A percentile compares a stretch with the other conserved stretches of the same genome.
These are phyloP conservation scores for Zaprionus nigranus DNA, from an alignment of 1,140 invertebrate species.

Conservation along the genomic window DNA sequence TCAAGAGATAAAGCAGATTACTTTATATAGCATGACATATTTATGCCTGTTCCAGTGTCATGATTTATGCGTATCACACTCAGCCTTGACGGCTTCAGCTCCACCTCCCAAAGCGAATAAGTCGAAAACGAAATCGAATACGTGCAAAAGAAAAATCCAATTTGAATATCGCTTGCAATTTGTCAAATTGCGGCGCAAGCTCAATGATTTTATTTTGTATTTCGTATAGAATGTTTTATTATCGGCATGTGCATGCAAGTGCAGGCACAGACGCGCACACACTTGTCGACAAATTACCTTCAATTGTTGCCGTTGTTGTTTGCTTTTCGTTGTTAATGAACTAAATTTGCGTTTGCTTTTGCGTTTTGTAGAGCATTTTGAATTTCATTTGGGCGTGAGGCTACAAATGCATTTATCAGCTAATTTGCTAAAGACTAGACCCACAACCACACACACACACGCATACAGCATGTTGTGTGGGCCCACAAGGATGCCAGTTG, in stretches of 20 bases:
- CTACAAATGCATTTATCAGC: slow-evolving; percentile 46
- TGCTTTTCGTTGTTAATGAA: slow-evolving; percentile 40
- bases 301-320: slow-evolving; percentile 34
- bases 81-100: slow-evolving; percentile 58
- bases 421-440: slow-evolving; percentile 62
- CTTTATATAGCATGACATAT: slow-evolving; percentile 39
- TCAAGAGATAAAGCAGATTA: slow-evolving; percentile 32
- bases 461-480: slow-evolving; percentile 16
- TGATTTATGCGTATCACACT: slow-evolving; percentile 61
- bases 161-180: slow-evolving; percentile 72
- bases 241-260: slow-evolving; percentile 55
- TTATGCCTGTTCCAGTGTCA: slow-evolving; percentile 37
- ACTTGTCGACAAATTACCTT: slow-evolving; percentile 51
- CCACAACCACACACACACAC: slow-evolving; percentile 7
- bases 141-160: slow-evolving; percentile 30
- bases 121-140: neutral
- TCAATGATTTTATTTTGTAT: slow-evolving; percentile 36
- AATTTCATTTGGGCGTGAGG: slow-evolving; percentile 31
- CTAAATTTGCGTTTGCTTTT: slow-evolving; percentile 34
- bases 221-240: slow-evolving; percentile 52
- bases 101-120: slow-evolving; percentile 41
- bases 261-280: slow-evolving; percentile 3
- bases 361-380: slow-evolving; percentile 21
- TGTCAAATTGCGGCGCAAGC: slow-evolving; percentile 56
- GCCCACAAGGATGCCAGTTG: slow-evolving; percentile 66